These are phyloP conservation scores for Empidonax alnorum DNA, from an alignment of 2,113 vertebrate species.

Conservation along the genomic window DNA sequence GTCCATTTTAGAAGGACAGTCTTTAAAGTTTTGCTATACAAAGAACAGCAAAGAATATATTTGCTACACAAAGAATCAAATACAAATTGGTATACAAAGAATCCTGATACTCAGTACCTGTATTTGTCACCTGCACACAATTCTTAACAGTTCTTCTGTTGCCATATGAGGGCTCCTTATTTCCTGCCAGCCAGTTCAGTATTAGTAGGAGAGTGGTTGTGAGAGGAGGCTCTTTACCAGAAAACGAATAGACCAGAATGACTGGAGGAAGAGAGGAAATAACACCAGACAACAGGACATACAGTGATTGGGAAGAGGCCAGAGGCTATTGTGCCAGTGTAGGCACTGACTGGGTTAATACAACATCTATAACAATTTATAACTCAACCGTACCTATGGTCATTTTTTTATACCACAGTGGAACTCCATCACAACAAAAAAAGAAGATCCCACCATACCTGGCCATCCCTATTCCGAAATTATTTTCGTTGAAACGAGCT, in stretches of 20 bases:
- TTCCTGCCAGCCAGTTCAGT: background rate
- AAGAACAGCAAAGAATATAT: too few relatives aligned
- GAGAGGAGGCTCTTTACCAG: background rate
- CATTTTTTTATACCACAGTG: background rate
- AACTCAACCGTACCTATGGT: accelerated
- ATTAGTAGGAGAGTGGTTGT: background rate
- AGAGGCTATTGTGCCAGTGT: background rate
- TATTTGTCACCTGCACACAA: background rate
- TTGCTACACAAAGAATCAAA: too few relatives aligned
- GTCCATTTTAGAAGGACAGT: background rate
- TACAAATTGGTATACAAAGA: too few relatives aligned
- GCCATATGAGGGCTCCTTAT: background rate
- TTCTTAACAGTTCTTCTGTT: background rate
- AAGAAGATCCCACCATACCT: background rate
- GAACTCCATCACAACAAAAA: background rate
- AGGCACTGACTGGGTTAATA: background rate
- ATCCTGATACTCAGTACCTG: background rate
- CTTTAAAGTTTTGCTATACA: background rate
- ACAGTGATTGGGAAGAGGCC: background rate
- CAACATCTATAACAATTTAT: background rate
- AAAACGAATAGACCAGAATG: background rate
- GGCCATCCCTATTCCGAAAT: background rate
- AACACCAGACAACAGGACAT: background rate
- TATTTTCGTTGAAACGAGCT: background rate
- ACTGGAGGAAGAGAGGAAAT: background rate